These are phyloP conservation scores for Tokudaia muenninki DNA, from an alignment of 2,797 vertebrate species.

Conservation along the genomic window DNA sequence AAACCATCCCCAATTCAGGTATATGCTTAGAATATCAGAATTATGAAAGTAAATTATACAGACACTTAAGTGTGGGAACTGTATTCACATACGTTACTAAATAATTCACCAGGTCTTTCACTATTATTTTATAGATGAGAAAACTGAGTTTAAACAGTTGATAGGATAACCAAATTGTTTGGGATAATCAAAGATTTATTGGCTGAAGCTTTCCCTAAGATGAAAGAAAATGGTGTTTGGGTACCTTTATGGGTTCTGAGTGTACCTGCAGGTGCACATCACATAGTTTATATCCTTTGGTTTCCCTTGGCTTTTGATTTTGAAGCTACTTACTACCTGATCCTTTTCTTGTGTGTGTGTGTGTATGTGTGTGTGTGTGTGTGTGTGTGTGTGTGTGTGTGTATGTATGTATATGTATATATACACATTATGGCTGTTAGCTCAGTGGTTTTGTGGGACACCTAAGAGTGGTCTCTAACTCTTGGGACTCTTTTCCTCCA, in stretches of 20 bases:
- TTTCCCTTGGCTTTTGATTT: slow-evolving; percentile 23
- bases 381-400: too few species aligned
- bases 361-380: too few species aligned
- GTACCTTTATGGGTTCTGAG: not conserved
- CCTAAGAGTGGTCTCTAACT: not conserved
- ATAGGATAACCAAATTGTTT: not conserved
- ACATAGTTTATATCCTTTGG: not conserved
- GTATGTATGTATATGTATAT: too few species aligned
- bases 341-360: not conserved
- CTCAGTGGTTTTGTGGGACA: too few species aligned
- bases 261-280: not conserved
- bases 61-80: not conserved
- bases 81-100: not conserved
- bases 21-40: not conserved
- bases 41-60: not conserved
- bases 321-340: not conserved
- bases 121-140: not conserved
- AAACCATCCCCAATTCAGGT: not conserved
- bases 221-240: fast-evolving
- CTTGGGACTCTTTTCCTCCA: not conserved
- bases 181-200: not conserved
- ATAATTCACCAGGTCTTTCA: not conserved
- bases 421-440: not conserved
- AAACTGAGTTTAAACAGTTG: not conserved
- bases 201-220: not conserved